Base-by-base conservation (phyloP, 2,888 invertebrate genomes). In the Catotricha subobsoleta region DNA sequence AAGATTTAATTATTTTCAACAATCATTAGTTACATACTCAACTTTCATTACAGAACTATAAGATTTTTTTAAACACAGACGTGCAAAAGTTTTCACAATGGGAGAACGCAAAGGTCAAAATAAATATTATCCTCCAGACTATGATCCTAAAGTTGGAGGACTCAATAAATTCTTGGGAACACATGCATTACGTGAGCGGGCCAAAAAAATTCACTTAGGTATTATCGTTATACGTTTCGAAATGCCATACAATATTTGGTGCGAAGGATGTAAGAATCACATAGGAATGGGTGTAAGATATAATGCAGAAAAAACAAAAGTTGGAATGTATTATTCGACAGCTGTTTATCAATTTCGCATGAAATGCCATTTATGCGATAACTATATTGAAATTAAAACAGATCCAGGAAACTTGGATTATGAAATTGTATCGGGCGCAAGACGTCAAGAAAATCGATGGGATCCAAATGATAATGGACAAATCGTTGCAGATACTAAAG, bases 241-340 rank as follows among this genome's bases (percentile, higher is more conserved):
- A 67, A 94, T 98, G 95, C 98, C 98, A 1, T 98, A 92, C 57
- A 98, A 98, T 63, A 97, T 98, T 51, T 98, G 98, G 98, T 99
- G 98, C 52, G 87, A 90, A 29, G 95, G 95, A 41, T 98, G 98
- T 59, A 80, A 82, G 47, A 97, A 91, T 65, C 98, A 97, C 57
- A 91, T 99, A 43, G 98, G 95, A 23, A 98, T 97, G 95, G 97
- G 39, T 21, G 97, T 98, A 1, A 73, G 98, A 39, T 98, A 98
- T 60, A 98, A 90, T 54, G 87, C 88, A 0, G 88, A 90, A 57
- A 90, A 90, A 61, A 86, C 72, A 0, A 90, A 88, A 62, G 69
- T 91, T 39, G 98, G 97, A 48, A 97, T 92, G 86, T 98, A 98
- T 58, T 97, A 94, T 56, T 86, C 83, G 2, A 98, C 98, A 1